Evolutionary conservation across 1,140 invertebrate genomes (phyloP), one percentile per base, ranked within the genome.

Genomic region (Bradynema listronoti): DNA sequence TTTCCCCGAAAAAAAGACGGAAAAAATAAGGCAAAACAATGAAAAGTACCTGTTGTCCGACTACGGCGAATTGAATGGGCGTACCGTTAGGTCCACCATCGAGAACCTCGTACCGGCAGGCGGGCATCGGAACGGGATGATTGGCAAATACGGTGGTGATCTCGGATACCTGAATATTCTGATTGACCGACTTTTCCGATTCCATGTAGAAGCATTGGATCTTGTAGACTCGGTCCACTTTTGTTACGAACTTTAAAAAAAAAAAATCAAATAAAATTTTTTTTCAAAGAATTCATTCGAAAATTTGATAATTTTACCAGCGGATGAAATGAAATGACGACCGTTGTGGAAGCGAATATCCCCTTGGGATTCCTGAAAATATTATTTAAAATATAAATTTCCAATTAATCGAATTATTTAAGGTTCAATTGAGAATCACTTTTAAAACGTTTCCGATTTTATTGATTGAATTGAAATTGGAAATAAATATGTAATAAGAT

Each of bases 121-220:
- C 74, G 25, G 74, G 75, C 54, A 77, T 78, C 11, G 70, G 68
- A 2, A 72, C 63, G 25, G 64, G 65, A 19, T 73, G 66, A n/a
- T 66, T 71, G 30, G 69, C 65, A 53, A 72, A 67, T n/a, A 52
- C 58, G 11, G 70, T 72, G 41, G 70, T 72, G 11, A 72, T 42
- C 27, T 73, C 71, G 32, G 63, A 63, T 25, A 73, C 71, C 52
- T 75, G 69, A 25, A 73, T 30, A 9, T 59, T 68, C 2, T 60
- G 53, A 11, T 60, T 65, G 4, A 73, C 72, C 42, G 49, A 49
- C 41, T 73, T 73, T 19, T 75, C 72, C 2, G 71, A 68, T 69
- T 73, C 71, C 71, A 73, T 73, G 57, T 73, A 73, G 58, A 73
- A 73, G 34, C 71, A 73, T 63, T 73, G 72, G 34, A 73, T 55